Percentiles rank a stretch among this genome's conserved stretches.
These are phyloP conservation scores for Camelus bactrianus DNA, from an alignment of 2,113 vertebrate species.

Conservation along the genomic window DNA sequence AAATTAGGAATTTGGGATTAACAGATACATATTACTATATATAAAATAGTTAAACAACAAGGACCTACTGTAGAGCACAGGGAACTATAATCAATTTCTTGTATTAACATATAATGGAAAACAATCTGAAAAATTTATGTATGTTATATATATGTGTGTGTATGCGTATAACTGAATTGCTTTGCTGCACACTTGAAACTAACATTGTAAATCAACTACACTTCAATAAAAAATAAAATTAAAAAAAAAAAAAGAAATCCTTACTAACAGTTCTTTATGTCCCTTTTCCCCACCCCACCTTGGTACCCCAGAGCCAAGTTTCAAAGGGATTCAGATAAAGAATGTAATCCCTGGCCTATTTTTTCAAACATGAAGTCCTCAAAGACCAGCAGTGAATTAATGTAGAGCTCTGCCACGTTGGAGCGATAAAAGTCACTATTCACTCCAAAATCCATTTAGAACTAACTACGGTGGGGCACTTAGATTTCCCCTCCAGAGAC, in stretches of 20 bases:
- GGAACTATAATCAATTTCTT: no score
- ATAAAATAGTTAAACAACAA: no score
- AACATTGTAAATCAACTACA: no score
- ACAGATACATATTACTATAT: no score
- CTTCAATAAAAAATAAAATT: no score
- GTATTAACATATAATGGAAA: no score
- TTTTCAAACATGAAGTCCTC: not conserved
- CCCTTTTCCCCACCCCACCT: not conserved
- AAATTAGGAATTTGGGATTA: no score
- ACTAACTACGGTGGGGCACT: not conserved
- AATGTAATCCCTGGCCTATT: not conserved
- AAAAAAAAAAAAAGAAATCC: not conserved
- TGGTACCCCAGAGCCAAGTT: not conserved
- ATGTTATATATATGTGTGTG: no score
- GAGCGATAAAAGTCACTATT: conserved; percentile 48
- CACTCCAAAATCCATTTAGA: conserved; percentile 35
- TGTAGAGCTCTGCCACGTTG: not conserved
- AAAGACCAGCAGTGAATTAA: conserved; percentile 44
- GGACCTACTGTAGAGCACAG: no score
- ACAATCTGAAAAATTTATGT: no score
- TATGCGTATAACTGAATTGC: no score
- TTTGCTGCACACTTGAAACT: no score
- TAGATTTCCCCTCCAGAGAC: conserved; percentile 20
- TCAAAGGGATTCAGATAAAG: conserved; percentile 22
- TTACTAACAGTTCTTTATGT: not conserved